Evolutionary conservation across 2,888 invertebrate genomes (phyloP).

Genomic region (Autographa pulchrina): DNA sequence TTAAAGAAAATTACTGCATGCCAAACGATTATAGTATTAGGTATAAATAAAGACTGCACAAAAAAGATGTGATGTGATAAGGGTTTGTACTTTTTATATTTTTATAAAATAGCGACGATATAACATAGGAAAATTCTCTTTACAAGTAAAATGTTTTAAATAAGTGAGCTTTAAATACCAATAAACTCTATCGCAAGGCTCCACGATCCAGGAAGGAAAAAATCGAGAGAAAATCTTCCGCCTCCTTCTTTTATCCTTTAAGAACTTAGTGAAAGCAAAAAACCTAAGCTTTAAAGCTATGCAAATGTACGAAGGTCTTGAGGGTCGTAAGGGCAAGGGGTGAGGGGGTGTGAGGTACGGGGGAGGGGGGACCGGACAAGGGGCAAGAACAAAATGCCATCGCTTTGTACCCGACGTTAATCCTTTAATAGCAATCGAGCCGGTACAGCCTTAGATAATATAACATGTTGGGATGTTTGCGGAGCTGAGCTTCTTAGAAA

Average conservation of each 20-base stretch:
- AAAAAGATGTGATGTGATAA: no score
- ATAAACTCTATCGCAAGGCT: slow-evolving; percentile 11
- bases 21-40: no score
- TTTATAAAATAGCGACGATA: no score
- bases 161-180: background rate
- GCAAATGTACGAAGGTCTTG: slow-evolving; percentile 88
- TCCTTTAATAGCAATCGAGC: slow-evolving; percentile 87
- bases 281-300: slow-evolving; percentile 87
- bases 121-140: background rate
- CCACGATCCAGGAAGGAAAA: slow-evolving; percentile 51
- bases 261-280: slow-evolving; percentile 81
- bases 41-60: no score
- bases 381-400: slow-evolving; percentile 86
- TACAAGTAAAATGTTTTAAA: background rate
- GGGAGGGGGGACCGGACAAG: slow-evolving; percentile 75
- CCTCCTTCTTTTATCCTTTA: slow-evolving; percentile 81
- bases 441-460: slow-evolving; percentile 61
- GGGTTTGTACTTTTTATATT: no score
- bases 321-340: slow-evolving; percentile 68
- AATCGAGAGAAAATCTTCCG: slow-evolving; percentile 62
- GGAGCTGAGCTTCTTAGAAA: slow-evolving; percentile 22
- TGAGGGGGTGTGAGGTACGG: slow-evolving; percentile 57
- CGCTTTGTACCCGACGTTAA: slow-evolving; percentile 85
- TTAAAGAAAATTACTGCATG: no score
- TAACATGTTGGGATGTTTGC: slow-evolving; percentile 40